These are phyloP conservation scores for Heliconius cydno DNA, from an alignment of 2,888 invertebrate genomes.

Conservation along the genomic window DNA sequence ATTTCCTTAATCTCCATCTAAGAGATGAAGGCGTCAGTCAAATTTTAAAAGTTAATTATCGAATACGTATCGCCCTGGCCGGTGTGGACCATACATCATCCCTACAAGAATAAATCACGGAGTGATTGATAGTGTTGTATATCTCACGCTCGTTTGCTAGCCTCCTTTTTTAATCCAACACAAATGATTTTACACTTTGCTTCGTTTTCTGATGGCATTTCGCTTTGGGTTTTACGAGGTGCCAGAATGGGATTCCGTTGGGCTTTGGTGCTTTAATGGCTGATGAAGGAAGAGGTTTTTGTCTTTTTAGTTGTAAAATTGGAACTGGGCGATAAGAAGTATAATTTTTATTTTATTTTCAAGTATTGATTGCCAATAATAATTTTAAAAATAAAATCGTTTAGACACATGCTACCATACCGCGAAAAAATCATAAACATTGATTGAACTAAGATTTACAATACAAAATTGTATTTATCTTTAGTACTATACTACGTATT, in stretches of 20 bases:
- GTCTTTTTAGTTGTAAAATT: neutral
- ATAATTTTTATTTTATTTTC: neutral
- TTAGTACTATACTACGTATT: neutral
- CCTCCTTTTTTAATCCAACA: conserved; percentile 81
- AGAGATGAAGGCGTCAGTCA: conserved; percentile 77
- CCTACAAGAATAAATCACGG: conserved; percentile 78
- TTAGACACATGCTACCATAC: too few species aligned
- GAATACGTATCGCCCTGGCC: conserved; percentile 70
- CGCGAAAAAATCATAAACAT: neutral
- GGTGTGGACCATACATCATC: conserved; percentile 74
- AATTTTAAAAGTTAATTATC: conserved; percentile 83
- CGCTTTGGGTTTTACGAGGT: conserved; percentile 68
- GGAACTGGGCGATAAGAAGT: neutral
- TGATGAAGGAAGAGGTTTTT: conserved; percentile 22
- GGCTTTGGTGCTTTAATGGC: conserved; percentile 19
- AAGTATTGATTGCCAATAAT: neutral
- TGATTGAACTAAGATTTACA: neutral
- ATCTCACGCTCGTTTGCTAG: conserved; percentile 80
- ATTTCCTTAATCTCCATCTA: conserved; percentile 48
- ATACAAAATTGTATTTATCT: neutral
- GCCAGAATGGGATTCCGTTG: conserved; percentile 50
- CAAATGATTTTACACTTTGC: conserved; percentile 81
- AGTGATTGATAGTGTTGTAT: conserved; percentile 80
- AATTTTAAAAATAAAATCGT: neutral
- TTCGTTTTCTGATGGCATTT: conserved; percentile 68